A percentile compares a stretch with the other conserved stretches of the same genome.
phyloP scores from a whole-genome alignment of 2,888 invertebrate species.

The Drymonia ruficornis region DNA sequence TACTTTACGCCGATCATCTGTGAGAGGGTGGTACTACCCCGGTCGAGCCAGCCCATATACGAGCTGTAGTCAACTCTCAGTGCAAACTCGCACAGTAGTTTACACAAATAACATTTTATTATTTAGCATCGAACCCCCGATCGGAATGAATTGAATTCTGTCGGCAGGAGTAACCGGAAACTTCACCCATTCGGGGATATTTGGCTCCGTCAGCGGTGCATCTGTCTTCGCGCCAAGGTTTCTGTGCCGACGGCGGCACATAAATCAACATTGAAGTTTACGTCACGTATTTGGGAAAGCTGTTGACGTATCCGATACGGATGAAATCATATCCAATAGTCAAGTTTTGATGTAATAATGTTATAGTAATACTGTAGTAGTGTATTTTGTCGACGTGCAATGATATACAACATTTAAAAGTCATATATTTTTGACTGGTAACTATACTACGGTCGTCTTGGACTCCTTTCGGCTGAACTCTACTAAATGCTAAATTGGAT shows the following conservation, averaged over 20 bases:
- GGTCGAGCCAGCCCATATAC: too few species aligned
- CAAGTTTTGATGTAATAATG: too few species aligned
- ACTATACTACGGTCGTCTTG: too few species aligned
- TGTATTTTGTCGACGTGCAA: too few species aligned
- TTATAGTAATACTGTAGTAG: background rate
- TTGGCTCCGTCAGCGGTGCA: slow-evolving; percentile 21
- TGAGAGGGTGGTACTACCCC: too few species aligned
- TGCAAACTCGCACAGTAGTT: background rate
- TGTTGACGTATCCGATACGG: background rate
- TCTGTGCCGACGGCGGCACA: slow-evolving; percentile 16
- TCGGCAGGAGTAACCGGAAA: background rate
- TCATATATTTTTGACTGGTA: too few species aligned
- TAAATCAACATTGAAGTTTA: slow-evolving; percentile 27
- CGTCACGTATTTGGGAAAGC: slow-evolving; percentile 16
- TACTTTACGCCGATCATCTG: too few species aligned
- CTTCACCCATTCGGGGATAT: slow-evolving; percentile 15
- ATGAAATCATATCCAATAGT: too few species aligned
- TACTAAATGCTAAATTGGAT: too few species aligned
- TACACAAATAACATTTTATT: background rate
- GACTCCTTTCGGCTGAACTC: too few species aligned
- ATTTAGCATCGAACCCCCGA: background rate
- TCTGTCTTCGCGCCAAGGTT: slow-evolving; percentile 29
- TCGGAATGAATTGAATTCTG: background rate
- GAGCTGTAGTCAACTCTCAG: too few species aligned
- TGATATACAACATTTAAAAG: too few species aligned